A percentile compares a stretch with the other conserved stretches of the same genome.
Conservation (phyloP, 2,113 vertebrate species). For the Engystomops pustulosus region DNA sequence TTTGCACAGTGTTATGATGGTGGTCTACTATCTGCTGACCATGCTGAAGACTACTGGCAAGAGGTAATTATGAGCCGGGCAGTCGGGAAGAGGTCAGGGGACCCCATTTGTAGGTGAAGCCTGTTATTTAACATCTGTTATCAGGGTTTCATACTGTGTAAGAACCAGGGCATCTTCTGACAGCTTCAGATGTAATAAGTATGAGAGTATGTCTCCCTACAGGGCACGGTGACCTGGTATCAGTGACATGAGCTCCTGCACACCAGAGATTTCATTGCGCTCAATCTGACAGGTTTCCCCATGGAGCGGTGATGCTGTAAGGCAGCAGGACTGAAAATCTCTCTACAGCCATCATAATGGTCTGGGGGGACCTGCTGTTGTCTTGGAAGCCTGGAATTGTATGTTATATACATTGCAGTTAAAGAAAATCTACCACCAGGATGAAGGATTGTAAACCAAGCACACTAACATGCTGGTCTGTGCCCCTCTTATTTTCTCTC, state of each 20-base stretch:
- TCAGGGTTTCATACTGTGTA: neutral
- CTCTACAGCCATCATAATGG: neutral
- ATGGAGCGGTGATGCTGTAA: neutral
- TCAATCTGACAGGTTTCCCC: constrained; percentile 3
- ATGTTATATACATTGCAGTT: neutral
- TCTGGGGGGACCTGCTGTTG: neutral
- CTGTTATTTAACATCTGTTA: no score
- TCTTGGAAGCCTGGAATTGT: neutral
- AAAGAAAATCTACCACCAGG: no score
- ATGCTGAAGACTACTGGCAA: neutral
- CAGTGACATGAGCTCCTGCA: constrained; percentile 9
- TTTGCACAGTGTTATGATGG: no score
- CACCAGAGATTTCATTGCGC: neutral
- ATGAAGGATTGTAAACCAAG: no score
- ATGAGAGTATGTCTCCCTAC: no score
- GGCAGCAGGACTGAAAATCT: neutral
- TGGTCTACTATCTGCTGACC: neutral
- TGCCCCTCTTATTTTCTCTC: no score
- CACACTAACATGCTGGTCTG: no score
- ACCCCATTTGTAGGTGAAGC: neutral
- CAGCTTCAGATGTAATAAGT: neutral
- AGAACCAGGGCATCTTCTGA: neutral
- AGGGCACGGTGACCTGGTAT: neutral
- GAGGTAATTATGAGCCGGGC: neutral
- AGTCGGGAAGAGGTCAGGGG: neutral